Conservation (phyloP, 2,888 invertebrate genomes). For the Mongoloraphidia duomilia region DNA sequence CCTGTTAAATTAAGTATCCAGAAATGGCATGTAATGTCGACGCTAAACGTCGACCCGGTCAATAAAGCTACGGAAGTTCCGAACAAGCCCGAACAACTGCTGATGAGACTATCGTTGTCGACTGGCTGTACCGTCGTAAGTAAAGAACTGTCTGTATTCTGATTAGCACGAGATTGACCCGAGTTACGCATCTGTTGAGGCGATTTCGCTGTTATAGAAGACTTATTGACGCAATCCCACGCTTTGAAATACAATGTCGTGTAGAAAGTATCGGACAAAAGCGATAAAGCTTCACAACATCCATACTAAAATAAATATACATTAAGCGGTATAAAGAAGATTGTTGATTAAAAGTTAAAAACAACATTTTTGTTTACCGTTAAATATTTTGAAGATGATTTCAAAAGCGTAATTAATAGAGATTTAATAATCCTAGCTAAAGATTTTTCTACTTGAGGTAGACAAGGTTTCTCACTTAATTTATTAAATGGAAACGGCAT, state of each 20-base stretch:
- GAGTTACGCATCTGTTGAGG: constrained; percentile 13
- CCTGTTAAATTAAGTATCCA: constrained; percentile 36
- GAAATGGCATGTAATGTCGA: constrained; percentile 37
- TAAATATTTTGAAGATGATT: constrained; percentile 49
- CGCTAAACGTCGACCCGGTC: constrained; percentile 33
- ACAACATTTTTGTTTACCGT: constrained; percentile 34
- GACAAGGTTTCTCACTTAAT: constrained; percentile 20
- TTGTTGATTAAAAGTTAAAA: constrained; percentile 3
- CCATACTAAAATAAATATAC: constrained; percentile 35
- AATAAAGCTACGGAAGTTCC: constrained; percentile 29
- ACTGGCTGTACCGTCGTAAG: background rate
- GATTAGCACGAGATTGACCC: constrained; percentile 5
- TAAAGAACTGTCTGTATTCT: background rate
- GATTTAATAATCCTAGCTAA: constrained; percentile 40
- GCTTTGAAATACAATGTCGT: constrained; percentile 51
- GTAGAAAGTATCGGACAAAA: constrained; percentile 48
- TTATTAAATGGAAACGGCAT: constrained; percentile 35
- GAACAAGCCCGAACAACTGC: constrained; percentile 23
- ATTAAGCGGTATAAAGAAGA: background rate
- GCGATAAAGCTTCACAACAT: constrained; percentile 50
- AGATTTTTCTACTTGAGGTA: constrained; percentile 31
- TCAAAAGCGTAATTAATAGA: constrained; percentile 37
- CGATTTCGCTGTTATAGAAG: background rate
- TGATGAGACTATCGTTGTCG: constrained; percentile 5
- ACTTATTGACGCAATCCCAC: constrained; percentile 40